Base-by-base conservation (phyloP, 23 tunicate species). In the Aplidium turbinatum region DNA sequence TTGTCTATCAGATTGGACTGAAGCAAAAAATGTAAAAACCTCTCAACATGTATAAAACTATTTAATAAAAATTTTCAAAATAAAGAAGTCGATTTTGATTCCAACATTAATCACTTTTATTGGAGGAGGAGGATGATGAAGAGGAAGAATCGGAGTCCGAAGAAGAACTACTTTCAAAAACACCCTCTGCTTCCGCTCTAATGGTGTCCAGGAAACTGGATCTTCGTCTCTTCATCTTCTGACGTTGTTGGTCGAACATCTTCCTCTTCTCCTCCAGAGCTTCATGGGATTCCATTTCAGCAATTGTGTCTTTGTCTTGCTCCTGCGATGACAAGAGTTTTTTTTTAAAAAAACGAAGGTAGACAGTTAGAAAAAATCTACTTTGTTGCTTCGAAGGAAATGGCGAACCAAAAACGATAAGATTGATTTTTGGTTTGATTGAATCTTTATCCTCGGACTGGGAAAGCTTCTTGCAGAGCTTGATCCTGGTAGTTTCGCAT, bases 161-260 rank as follows among this genome's bases (percentile, higher is more conserved):
- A 4, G 62, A 55, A 42, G 50, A 42, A 16, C 50, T 42, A 9
- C 16, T 42, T 42, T 42, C 13, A 42, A 9, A 11, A 9, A 11
- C 16, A 16, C 50, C 50, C 16, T 42, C 62, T 9, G 78, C 52
- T 57, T 88, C 96, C 47, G 57, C 75, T 3, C 96, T 73, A 32
- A 88, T 88, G 62, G 52, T 60, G 31, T 88, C 96, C 39, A 88
- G 79, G 51, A 88, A 88, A 53, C 96, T 88, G 24, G 86, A 71
- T 45, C 70, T 53, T 48, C 96, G 48, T 42, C 60, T 76, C 45
- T 39, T 19, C 79, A 88, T 88, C 48, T 46, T 69, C 53, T 56
- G 50, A 21, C 68, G 82, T 46, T 81, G 96, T 31, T 88, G 53
- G 38, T 81, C 57, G 38, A 75, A 88, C 54, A 88, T 57, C 35